These are phyloP conservation scores for Zaprionus lachaisei DNA, from an alignment of 1,140 invertebrate genomes.

Conservation along the genomic window DNA sequence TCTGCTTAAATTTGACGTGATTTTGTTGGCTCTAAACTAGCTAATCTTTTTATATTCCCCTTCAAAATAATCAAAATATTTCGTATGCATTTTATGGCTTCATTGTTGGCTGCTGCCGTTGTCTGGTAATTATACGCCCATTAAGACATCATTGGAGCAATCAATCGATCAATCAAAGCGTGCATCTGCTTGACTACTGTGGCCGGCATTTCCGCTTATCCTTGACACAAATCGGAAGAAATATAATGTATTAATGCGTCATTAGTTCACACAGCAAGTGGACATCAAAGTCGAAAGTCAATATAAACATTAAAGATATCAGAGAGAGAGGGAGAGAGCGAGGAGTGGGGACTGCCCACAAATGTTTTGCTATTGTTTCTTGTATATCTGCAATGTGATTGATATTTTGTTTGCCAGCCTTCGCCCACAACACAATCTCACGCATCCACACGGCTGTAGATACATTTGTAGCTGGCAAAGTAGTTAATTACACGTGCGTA, in stretches of 20 bases:
- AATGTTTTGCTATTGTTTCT: slow-evolving; percentile 43
- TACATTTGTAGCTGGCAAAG: slow-evolving; percentile 32
- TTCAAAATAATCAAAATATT: neutral
- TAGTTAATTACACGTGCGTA: slow-evolving; percentile 72
- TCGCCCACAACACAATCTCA: slow-evolving; percentile 57
- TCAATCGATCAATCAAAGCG: slow-evolving; percentile 56
- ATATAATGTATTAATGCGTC: slow-evolving; percentile 52
- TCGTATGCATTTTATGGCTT: neutral
- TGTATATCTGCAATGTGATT: neutral
- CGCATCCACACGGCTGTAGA: slow-evolving; percentile 25
- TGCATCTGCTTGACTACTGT: slow-evolving; percentile 43
- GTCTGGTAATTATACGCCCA: slow-evolving; percentile 60
- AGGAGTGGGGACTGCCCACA: slow-evolving; percentile 21
- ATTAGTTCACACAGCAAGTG: slow-evolving; percentile 63
- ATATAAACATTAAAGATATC: slow-evolving; percentile 49
- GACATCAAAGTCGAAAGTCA: slow-evolving; percentile 44
- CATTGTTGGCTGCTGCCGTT: neutral
- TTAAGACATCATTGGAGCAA: slow-evolving; percentile 66
- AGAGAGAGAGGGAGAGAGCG: slow-evolving; percentile 13
- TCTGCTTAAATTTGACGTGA: neutral
- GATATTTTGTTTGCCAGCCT: slow-evolving; percentile 50
- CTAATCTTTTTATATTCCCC: neutral
- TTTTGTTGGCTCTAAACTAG: neutral
- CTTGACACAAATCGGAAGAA: slow-evolving; percentile 70
- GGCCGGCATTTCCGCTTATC: slow-evolving; percentile 64